phyloP scores from a whole-genome alignment of 2,797 vertebrate genomes.

The Etheostoma perlongum region DNA sequence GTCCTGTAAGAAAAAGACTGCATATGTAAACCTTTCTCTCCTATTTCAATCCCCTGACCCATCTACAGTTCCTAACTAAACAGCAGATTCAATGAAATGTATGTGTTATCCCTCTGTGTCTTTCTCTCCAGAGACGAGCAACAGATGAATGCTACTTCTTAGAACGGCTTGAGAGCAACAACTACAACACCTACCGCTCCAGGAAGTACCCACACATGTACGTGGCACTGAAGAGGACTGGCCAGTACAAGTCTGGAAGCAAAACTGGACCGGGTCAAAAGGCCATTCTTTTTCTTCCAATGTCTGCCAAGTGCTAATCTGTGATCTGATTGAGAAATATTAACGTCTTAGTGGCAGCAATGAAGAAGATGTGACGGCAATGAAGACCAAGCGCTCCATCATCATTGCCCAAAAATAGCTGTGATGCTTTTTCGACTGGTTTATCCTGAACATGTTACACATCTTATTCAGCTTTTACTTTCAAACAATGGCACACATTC shows the following conservation, averaged over 20 bases:
- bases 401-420: slow-evolving; percentile 62
- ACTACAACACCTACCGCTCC: slow-evolving; percentile 98
- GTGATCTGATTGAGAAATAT: slow-evolving; percentile 6
- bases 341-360: slow-evolving; percentile 27
- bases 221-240: slow-evolving; percentile 96
- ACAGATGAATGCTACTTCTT: slow-evolving; percentile 98
- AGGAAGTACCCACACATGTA: slow-evolving; percentile 96
- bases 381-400: slow-evolving; percentile 50
- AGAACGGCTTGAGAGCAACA: slow-evolving; percentile 95
- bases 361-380: slow-evolving; percentile 70
- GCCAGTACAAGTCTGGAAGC: slow-evolving; percentile 94
- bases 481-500: slow-evolving; percentile 14
- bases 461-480: slow-evolving; percentile 48
- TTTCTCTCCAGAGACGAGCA: slow-evolving; percentile 88
- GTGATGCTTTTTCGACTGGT: slow-evolving; percentile 64
- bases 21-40: not conserved
- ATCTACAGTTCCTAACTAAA: not conserved
- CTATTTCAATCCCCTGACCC: not conserved
- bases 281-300: slow-evolving; percentile 98
- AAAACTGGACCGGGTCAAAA: slow-evolving; percentile 97
- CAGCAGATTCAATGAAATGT: not conserved
- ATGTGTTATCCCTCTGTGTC: not conserved
- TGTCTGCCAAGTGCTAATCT: slow-evolving; percentile 92
- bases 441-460: slow-evolving; percentile 32
- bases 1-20: not conserved